Evolutionary conservation across 1,140 invertebrate genomes (phyloP), one percentile per base, ranked within the genome.

Genomic region (Drosophila simulans): DNA sequence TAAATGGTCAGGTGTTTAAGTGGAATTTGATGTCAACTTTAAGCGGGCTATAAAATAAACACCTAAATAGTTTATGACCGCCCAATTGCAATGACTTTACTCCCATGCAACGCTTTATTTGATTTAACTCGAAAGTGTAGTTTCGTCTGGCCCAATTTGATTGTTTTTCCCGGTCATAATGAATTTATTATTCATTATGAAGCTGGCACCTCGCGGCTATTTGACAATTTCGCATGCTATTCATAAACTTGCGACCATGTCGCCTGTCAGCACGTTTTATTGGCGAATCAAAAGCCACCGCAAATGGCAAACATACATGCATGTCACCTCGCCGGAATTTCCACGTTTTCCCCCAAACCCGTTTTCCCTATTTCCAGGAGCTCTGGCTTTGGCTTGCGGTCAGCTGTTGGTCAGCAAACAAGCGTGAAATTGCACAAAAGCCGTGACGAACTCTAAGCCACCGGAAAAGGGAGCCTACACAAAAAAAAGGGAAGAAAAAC

Each of bases 381-480:
- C 52, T 55, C 35, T 62, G 69, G 56, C 65, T 86, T 88, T 79
- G 63, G 69, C 84, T 83, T 86, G 83, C 75, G 83, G 83, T 86
- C 83, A 86, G 83, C 78, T 70, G 72, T 76, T 77, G 73, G 83
- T 64, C 83, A 73, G 84, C 84, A 88, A 90, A 84, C 84, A 90
- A 88, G 84, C 84, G 80, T 90, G 77, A 88, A 88, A 88, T 88
- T 88, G 84, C 80, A 89, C 84, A 84, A 83, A 88, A 83, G 74
- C 72, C 65, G 71, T 89, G 82, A 78, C 56, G 60, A 39, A 48
- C 52, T 82, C 56, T 77, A 55, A 70, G 22, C 63, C 49, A 39
- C 20, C 59, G 53, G 54, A 42, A 37, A 51, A 35, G 59, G 54
- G 54, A 42, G 59, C 37, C 5, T 7, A 27, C 12, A 5, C 31